Evolutionary conservation across 2,888 invertebrate species (phyloP), one percentile per base, ranked within the genome.

Genomic region (Morpho helenor): DNA sequence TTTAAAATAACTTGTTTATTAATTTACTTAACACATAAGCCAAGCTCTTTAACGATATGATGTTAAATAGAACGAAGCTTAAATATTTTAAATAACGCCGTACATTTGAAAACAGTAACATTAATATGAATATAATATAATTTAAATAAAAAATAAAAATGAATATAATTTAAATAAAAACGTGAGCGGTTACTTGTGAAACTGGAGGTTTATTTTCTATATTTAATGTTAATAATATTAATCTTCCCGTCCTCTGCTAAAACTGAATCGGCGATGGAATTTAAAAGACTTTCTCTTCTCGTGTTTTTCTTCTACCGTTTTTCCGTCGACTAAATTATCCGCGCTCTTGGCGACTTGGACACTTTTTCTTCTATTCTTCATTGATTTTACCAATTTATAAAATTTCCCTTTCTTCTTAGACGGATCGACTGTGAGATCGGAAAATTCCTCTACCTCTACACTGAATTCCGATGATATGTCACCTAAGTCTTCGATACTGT

Each of bases 381-480:
- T 90, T 0, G 88, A 85, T 64, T 90, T 90, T 0, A 90, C 90
- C 9, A 90, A 75, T 57, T 77, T 86, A 66, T 90, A 90, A 66
- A 90, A 90, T 56, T 89, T 90, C 0, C 90, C 90, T 59, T 76
- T 84, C 64, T 87, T 88, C 64, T 89, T 89, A 0, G 77, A 73
- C 0, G 84, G 80, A 51, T 87, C 87, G 47, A 77, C 72, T 2
- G 68, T 66, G 5, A 79, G 69, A 39, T 87, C 86, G 2, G 79
- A 65, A 0, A 78, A 67, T 43, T 89, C 89, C 64, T 89, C 89
- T 1, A 89, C 88, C 77, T 89, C 88, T 7, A 88, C 88, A 68
- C 87, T 87, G 75, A 90, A 89, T 63, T 90, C 90, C 60, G 90
- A 90, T 49, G 88, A 89, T 74, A 90, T 79, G 75, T 90, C 90